A percentile compares a stretch with the other conserved stretches of the same genome.
Evolutionary conservation across 1,140 invertebrate species (phyloP).

Genomic region (Portunus trituberculatus): DNA sequence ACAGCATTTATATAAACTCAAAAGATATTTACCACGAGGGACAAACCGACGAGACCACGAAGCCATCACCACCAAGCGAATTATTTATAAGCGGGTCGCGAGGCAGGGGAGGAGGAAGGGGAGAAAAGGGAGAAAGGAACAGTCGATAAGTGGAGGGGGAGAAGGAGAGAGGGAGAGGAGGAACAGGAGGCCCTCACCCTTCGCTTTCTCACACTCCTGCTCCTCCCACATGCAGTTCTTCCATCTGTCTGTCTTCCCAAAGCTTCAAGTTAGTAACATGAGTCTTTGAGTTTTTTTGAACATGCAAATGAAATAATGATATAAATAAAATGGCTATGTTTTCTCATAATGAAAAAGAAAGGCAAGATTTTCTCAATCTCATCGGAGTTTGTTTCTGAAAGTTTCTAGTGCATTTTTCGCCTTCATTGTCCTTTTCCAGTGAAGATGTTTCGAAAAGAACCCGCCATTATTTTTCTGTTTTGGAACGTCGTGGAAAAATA

Average conservation of each 20-base stretch:
- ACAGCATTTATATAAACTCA: not conserved
- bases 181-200: slow-evolving; percentile 12
- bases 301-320: no score
- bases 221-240: slow-evolving; percentile 39
- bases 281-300: no score
- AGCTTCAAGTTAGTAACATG: not conserved
- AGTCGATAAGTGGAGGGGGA: slow-evolving; percentile 34
- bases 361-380: no score
- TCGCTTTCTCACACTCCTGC: slow-evolving; percentile 53
- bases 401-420: no score
- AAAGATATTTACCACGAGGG: not conserved
- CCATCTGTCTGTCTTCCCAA: slow-evolving; percentile 18
- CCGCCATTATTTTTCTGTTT: not conserved
- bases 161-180: slow-evolving; percentile 24
- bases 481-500: slow-evolving; percentile 33
- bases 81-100: slow-evolving; percentile 37
- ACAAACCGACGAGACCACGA: not conserved
- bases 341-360: no score
- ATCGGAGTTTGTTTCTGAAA: no score
- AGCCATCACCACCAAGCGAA: slow-evolving; percentile 43
- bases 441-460: not conserved
- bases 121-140: slow-evolving; percentile 5
- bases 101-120: not conserved
- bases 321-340: no score
- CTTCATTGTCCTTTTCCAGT: not conserved